Evolutionary conservation across 1,140 invertebrate species (phyloP).

Genomic region (Zaprionus kolodkinae): DNA sequence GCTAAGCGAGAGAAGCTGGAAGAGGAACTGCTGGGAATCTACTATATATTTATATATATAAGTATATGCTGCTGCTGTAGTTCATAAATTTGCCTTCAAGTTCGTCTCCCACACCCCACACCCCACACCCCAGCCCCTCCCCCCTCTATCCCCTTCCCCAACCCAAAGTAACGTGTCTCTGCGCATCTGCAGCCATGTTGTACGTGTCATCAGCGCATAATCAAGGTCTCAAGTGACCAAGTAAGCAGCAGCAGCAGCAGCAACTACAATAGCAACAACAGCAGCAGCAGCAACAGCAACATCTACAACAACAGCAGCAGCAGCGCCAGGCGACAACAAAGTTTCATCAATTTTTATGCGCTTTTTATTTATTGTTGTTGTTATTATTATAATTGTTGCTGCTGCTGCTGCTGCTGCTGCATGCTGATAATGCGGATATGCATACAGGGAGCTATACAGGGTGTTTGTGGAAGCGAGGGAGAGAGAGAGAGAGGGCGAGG

Average conservation of each 20-base stretch:
- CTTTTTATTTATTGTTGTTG: slow-evolving; percentile 36
- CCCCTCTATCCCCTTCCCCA: background rate
- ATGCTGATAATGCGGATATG: slow-evolving; percentile 51
- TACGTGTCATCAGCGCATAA: slow-evolving; percentile 47
- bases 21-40: no score
- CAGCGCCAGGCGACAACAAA: background rate
- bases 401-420: slow-evolving; percentile 16
- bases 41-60: background rate
- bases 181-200: slow-evolving; percentile 16
- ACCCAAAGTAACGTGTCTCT: slow-evolving; percentile 20
- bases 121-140: background rate
- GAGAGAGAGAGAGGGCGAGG: no score
- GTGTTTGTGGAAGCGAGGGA: no score
- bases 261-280: background rate
- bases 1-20: background rate
- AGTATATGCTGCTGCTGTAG: background rate
- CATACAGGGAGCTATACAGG: background rate
- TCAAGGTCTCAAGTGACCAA: slow-evolving; percentile 41
- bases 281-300: background rate
- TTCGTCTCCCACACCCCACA: background rate
- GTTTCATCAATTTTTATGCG: slow-evolving; percentile 28
- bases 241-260: background rate
- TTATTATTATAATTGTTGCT: slow-evolving; percentile 34
- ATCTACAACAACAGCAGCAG: background rate
- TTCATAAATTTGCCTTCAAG: slow-evolving; percentile 3